Base-by-base conservation (phyloP, 35 echinoderm and acorn worm genomes). In the Hemicentrotus pulcherrimus region DNA sequence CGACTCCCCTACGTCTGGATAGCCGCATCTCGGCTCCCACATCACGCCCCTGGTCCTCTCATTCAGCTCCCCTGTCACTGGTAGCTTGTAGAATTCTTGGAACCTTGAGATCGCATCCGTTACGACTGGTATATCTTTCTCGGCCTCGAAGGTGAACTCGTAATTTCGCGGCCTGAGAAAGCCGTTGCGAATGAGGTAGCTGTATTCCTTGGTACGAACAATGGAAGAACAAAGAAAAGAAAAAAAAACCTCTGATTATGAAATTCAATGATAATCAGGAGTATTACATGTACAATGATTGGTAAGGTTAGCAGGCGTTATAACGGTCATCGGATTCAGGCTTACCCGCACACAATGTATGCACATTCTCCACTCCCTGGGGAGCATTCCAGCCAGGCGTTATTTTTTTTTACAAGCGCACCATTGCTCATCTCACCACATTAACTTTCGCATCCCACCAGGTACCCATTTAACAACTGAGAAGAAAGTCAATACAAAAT, bases 1-100 rank as follows among this genome's bases (percentile, higher is more conserved):
- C n/a, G 94, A 85, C 48, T 96, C 94, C 4, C 85, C 95, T 8
- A 96, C 50, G 86, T 98, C 97, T 18, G 97, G 92, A 86, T 95
- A 98, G 5, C 97, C 97, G 88, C 97, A 98, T 65, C 97, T 95
- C 16, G 97, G 94, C 32, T 94, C 92, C 92, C 86, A 94, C 97
- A 98, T 98, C 6, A 88, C 60, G 46, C n/a, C 33, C 85, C 96
- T 94, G 41, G 97, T 96, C 9, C 47, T 92, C 46, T 95, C 92
- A 71, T 98, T 94, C 86, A 98, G 89, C n/a, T 94, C 60, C 19
- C 97, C 96, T 0, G 95, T 95, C 28, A 91, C 46, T 15, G 96
- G 91, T 52, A 98, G 31, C 60, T 92, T 32, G 85, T 96, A 98
- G 47, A 98, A 98, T 28, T 95, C 91, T 91, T 98, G 97, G 94